A percentile compares a stretch with the other conserved stretches of the same genome.
phyloP scores from a whole-genome alignment of 2,797 vertebrate species.

The Poeciliopsis infans region DNA sequence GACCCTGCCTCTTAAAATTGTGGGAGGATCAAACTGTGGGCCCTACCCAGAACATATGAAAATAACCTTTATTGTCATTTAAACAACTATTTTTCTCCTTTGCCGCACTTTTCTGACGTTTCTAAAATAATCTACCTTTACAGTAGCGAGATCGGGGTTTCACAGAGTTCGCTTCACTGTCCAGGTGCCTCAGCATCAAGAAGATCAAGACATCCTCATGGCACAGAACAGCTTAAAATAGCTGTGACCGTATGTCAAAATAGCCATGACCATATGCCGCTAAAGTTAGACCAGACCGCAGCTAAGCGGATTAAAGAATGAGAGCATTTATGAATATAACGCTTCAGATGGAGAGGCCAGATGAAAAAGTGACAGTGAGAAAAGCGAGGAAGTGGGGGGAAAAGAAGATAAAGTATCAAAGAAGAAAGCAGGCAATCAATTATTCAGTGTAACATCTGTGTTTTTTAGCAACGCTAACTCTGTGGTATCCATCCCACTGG shows the following conservation, averaged over 20 bases:
- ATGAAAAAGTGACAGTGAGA: constrained; percentile 15
- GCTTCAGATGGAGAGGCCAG: constrained; percentile 44
- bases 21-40: no score
- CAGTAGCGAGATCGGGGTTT: constrained; percentile 40
- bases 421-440: constrained; percentile 55
- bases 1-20: no score
- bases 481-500: constrained; percentile 6
- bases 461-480: constrained; percentile 37
- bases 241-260: constrained; percentile 45
- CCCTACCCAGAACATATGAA: background rate
- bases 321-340: constrained; percentile 62
- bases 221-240: constrained; percentile 55
- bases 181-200: constrained; percentile 55
- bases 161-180: constrained; percentile 38
- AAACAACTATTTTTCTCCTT: constrained; percentile 1
- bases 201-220: constrained; percentile 37
- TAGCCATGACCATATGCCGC: constrained; percentile 39
- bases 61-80: background rate
- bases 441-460: constrained; percentile 68
- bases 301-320: constrained; percentile 71
- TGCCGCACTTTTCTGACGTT: constrained; percentile 17
- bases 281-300: constrained; percentile 43
- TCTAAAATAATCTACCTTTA: constrained; percentile 1
- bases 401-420: constrained; percentile 46
- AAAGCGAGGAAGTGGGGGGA: constrained; percentile 6